Evolutionary conservation across 2,797 vertebrate species (phyloP), one percentile per base, ranked within the genome.

Genomic region (Tenualosa thibaudeaui): DNA sequence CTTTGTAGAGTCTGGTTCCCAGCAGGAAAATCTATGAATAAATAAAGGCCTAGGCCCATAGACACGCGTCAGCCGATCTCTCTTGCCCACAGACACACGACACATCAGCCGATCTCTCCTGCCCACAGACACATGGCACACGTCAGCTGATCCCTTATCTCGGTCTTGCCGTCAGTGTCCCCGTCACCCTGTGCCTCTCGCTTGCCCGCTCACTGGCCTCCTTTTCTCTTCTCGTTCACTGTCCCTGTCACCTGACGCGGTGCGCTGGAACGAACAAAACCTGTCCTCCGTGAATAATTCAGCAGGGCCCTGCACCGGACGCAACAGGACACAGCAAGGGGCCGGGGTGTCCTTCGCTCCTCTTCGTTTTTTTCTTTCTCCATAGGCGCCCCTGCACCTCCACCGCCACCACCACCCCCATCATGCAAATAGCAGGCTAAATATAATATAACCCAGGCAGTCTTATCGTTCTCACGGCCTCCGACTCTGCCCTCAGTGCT

Each of bases 21-120:
- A 37, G 60, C 81, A 87, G 86, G 89, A 89, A 90, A 89, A 89
- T 88, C 12, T 0, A 89, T 90, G 60, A 90, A 90, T 90, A 89
- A 90, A 86, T 88, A 53, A 90, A 88, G 46, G 26, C 1, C 37
- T 81, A 65, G 83, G 75, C n/a, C 56, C 82, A 82, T 81, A 82
- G 84, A 62, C 12, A 10, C 71, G 58, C 53, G 84, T 88, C 19
- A 65, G 83, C 58, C 86, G 86, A 87, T 87, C 87, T 40, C 53
- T 15, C 83, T 19, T 15, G 8, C 22, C 37, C 17, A 56, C 54
- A 53, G 51, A 56, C 54, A 22, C 17, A 54, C 49, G 83, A 51
- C 50, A 51, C 50, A 51, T 88, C 24, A 65, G 83, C 65, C 86
- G 85, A 87, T 87, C 87, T 40, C 53, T 15, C 83, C 37, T 15